Base-by-base conservation (phyloP, 1,140 invertebrate genomes). In the Drosophila malerkotliana region DNA sequence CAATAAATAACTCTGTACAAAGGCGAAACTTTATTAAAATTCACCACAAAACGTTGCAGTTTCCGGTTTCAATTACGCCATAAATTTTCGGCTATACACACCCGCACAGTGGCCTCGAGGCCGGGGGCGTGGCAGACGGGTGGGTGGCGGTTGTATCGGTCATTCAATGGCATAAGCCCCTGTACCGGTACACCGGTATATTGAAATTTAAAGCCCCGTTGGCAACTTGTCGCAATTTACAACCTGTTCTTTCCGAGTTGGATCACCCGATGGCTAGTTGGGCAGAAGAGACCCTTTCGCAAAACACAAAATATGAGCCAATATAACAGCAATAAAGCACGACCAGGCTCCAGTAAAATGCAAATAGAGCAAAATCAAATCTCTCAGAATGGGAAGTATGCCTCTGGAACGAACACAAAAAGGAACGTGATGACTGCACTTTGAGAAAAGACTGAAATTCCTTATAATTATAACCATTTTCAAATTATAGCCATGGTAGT, bases 51-150 rank as follows among this genome's bases (percentile, higher is more conserved):
- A 77, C 83, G 73, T 77, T 80, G 84, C 77, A 79, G 85, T 89
- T 88, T 89, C 80, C 77, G 80, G 77, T 84, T 88, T 88, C 84
- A 89, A 88, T 88, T 89, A 89, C 80, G 73, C 63, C 77, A 89
- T 88, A 88, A 88, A 88, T 88, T 84, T 89, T 77, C 71, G 76
- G 64, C 48, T 54, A 60, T 77, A 55, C 79, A 77, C 80, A 51
- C 79, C 63, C 79, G 78, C 61, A 66, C 56, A 48, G 45, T 18
- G 57, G 21, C 2, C 37, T 37, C 52, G 57, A 64, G 62, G 47
- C 34, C 28, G 26, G 26, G 24, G 41, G 15, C 8, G 6, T 30
- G 8, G 1, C 39, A 41, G 24, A 4, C 41, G 26, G n/a, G n/a
- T 28, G 12, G 34, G 45, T 3, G 48, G 60, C 24, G 48, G 15